Percentiles rank a stretch among this genome's conserved stretches.
These are phyloP conservation scores for Pentalonia nigronervosa DNA, from an alignment of 1,140 invertebrate species.

Conservation along the genomic window DNA sequence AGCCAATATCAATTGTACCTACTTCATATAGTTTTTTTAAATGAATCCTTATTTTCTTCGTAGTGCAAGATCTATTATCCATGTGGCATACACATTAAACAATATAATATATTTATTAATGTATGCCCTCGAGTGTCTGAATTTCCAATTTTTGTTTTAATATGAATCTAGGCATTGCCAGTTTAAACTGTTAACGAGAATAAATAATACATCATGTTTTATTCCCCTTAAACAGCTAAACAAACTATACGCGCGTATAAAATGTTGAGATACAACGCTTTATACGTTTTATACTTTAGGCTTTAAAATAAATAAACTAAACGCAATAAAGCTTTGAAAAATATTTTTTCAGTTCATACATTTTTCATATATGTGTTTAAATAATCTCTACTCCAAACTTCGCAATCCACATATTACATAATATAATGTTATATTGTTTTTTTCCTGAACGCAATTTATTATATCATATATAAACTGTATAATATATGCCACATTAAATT, in stretches of 20 bases:
- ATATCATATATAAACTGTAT: neutral
- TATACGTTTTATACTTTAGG: neutral
- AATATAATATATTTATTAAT: neutral
- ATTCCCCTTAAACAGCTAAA: neutral
- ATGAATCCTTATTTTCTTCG: neutral
- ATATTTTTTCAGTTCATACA: neutral
- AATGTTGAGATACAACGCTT: neutral
- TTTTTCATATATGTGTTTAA: constrained; percentile 3
- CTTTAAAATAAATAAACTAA: neutral
- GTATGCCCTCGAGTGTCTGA: neutral
- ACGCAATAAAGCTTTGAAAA: neutral
- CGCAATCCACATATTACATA: neutral
- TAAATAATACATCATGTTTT: neutral
- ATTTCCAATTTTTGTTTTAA: neutral
- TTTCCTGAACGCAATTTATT: neutral
- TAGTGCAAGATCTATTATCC: neutral
- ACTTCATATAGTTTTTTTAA: neutral
- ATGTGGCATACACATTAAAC: neutral
- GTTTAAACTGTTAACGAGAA: constrained; percentile 7
- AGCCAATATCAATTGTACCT: neutral
- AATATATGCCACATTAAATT: neutral
- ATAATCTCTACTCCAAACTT: neutral
- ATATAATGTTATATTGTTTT: constrained; percentile 11
- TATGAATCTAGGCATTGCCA: neutral
- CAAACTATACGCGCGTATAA: neutral